Percentiles rank a stretch among this genome's conserved stretches.
Conservation (phyloP, 2,797 vertebrate genomes). For the Meda fulgida region DNA sequence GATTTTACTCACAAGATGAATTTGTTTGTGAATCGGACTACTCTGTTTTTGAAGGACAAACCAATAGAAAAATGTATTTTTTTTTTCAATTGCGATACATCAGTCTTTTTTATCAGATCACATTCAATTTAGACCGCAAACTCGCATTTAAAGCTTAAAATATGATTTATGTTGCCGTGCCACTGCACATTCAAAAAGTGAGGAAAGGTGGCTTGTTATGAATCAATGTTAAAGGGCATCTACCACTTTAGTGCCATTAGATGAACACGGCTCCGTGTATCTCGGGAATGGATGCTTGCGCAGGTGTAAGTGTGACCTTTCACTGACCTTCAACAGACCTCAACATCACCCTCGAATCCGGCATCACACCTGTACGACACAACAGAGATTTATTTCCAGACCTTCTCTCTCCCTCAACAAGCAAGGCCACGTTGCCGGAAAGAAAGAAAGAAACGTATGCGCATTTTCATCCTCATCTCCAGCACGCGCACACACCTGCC, state of each 20-base stretch:
- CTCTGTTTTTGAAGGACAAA: neutral
- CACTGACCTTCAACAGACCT: conserved; percentile 55
- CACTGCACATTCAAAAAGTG: neutral
- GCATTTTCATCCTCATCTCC: conserved; percentile 66
- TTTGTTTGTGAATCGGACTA: neutral
- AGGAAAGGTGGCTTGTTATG: conserved; percentile 17
- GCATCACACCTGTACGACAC: conserved; percentile 66
- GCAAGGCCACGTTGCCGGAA: conserved; percentile 71
- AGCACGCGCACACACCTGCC: neutral
- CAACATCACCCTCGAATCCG: conserved; percentile 50
- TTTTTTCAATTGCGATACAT: neutral
- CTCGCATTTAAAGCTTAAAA: neutral
- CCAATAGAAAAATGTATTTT: neutral
- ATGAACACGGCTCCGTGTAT: conserved; percentile 42
- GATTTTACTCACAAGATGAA: neutral
- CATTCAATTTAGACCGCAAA: conserved; percentile 1
- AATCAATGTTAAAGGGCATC: conserved; percentile 42
- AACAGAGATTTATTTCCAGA: conserved; percentile 67
- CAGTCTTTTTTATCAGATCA: neutral
- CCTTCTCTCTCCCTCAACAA: conserved; percentile 45
- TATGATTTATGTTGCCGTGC: neutral
- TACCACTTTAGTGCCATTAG: conserved; percentile 25
- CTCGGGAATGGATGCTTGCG: conserved; percentile 32
- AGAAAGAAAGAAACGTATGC: conserved; percentile 64
- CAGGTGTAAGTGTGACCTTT: conserved; percentile 46